Percentiles rank a stretch among this genome's conserved stretches.
These are phyloP conservation scores for Sciurus vulgaris DNA, from an alignment of 2,797 vertebrate genomes.

Conservation along the genomic window DNA sequence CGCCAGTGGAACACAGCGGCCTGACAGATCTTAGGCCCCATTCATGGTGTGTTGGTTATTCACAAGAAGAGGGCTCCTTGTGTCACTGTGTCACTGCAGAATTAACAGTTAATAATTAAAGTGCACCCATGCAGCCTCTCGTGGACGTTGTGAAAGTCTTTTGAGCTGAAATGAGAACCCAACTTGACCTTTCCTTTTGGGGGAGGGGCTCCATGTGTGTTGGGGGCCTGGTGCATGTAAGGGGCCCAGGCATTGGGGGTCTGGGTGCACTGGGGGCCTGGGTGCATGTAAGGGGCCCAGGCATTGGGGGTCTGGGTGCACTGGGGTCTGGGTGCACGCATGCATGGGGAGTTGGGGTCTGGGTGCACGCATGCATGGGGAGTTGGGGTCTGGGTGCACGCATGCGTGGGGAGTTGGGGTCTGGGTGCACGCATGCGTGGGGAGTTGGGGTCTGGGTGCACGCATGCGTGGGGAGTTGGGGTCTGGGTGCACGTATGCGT, in stretches of 20 bases:
- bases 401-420: neutral
- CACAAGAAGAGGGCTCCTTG: neutral
- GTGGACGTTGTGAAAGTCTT: constrained; percentile 30
- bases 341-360: neutral
- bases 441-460: neutral
- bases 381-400: no score
- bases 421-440: neutral
- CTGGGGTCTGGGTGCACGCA: no score
- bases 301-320: no score
- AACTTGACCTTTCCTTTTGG: neutral
- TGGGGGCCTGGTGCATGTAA: neutral
- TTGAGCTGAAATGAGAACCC: neutral
- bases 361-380: no score
- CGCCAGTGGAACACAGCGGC: rapidly evolving
- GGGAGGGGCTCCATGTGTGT: neutral
- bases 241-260: no score
- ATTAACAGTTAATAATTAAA: constrained; percentile 70
- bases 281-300: neutral
- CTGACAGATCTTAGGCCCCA: neutral
- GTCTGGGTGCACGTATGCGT: rapidly evolving
- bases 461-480: no score
- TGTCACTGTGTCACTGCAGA: neutral
- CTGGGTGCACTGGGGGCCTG: neutral
- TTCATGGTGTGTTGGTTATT: constrained; percentile 45
- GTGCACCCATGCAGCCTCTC: neutral